Conservation (phyloP, 2,113 vertebrate species). For the Spermophilus dauricus region DNA sequence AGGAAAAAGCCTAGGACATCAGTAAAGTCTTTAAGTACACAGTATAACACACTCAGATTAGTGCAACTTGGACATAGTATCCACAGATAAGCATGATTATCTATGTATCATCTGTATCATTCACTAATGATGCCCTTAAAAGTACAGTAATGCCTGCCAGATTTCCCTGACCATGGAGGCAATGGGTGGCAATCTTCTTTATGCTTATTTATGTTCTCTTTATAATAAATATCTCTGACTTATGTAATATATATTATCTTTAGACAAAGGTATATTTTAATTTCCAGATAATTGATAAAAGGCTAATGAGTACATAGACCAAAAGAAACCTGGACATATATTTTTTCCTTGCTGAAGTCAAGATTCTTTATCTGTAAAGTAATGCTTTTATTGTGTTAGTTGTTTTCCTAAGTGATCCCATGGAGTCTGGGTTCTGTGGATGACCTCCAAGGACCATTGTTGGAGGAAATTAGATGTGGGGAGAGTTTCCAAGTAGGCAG, state of each 20-base stretch:
- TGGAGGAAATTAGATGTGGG: constrained; percentile 42
- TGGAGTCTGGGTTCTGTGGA: not conserved
- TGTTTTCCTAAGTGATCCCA: constrained; percentile 60
- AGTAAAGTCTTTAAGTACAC: not conserved
- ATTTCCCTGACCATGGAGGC: not conserved
- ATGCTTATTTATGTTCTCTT: not conserved
- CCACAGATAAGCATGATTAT: not conserved
- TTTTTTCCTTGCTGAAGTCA: not conserved
- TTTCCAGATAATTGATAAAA: constrained; percentile 48
- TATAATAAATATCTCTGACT: not conserved
- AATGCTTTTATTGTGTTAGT: constrained; percentile 33
- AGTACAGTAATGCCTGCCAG: not conserved
- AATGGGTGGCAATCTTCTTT: not conserved
- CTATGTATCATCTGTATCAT: not conserved
- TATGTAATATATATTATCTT: not conserved
- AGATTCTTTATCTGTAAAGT: constrained; percentile 67
- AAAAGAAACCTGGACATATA: constrained; percentile 13
- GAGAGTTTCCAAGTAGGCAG: constrained; percentile 53
- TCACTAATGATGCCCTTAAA: not conserved
- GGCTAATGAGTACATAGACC: constrained; percentile 5
- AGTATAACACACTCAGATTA: not conserved
- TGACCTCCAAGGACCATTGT: constrained; percentile 18
- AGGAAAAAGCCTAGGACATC: not conserved
- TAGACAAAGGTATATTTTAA: not conserved
- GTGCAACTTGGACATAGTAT: not conserved